phyloP scores from a whole-genome alignment of 1,140 invertebrate genomes.

The Dryas iulia region DNA sequence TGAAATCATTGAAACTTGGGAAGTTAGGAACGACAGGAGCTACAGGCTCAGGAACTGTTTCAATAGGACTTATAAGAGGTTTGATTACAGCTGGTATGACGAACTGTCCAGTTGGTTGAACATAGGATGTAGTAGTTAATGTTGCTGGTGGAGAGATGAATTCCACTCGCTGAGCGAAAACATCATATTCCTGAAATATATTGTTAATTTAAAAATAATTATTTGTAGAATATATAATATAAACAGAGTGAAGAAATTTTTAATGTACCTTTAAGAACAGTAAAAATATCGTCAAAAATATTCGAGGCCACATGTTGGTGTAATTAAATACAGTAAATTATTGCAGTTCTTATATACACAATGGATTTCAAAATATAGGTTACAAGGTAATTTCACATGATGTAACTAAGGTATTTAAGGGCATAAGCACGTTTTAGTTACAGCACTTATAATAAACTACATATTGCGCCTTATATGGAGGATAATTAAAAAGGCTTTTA shows the following conservation, averaged over 20 bases:
- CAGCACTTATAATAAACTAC: neutral
- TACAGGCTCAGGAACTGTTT: constrained; percentile 8
- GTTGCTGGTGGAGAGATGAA: constrained; percentile 28
- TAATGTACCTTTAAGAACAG: constrained; percentile 37
- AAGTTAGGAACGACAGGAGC: constrained; percentile 16
- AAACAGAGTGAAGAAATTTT: neutral
- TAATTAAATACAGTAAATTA: constrained; percentile 38
- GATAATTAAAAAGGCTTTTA: neutral
- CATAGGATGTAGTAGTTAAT: constrained; percentile 31
- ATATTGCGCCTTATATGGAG: neutral
- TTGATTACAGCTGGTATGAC: constrained; percentile 48
- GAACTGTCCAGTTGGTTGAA: constrained; percentile 44
- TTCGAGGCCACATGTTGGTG: constrained; percentile 48
- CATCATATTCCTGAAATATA: constrained; percentile 29
- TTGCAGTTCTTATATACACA: constrained; percentile 53
- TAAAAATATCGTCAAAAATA: constrained; percentile 35
- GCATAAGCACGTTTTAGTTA: constrained; percentile 30
- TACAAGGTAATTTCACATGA: constrained; percentile 30
- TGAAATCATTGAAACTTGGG: constrained; percentile 15
- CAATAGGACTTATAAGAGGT: constrained; percentile 32
- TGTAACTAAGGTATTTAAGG: constrained; percentile 19
- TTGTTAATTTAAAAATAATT: neutral
- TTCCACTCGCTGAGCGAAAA: constrained; percentile 36
- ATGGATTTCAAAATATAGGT: constrained; percentile 57
- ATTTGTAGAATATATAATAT: neutral